Conservation (phyloP, 2,113 vertebrate genomes). For the Chroicocephalus ridibundus region DNA sequence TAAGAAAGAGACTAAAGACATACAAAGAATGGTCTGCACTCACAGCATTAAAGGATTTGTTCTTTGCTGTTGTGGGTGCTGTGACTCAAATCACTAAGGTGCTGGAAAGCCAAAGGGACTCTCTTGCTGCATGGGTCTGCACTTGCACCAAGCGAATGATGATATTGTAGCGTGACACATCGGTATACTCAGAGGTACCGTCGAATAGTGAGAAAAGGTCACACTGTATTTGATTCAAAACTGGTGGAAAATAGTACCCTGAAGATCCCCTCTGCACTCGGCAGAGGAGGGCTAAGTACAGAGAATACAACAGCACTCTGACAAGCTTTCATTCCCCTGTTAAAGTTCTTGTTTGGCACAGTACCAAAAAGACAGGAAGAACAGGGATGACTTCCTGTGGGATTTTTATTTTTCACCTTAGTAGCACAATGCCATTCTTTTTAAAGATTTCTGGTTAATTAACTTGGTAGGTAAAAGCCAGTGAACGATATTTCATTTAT, state of each 20-base stretch:
- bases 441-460: not conserved
- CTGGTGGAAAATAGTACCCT: not conserved
- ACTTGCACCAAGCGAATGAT: not conserved
- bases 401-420: not conserved
- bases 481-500: not conserved
- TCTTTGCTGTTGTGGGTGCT: not conserved
- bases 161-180: not conserved
- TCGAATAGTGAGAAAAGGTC: not conserved
- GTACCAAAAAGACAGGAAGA: not conserved
- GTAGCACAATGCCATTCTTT: not conserved
- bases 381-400: not conserved
- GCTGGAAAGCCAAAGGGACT: not conserved
- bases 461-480: not conserved
- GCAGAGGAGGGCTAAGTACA: not conserved
- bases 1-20: not conserved
- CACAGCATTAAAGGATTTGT: not conserved
- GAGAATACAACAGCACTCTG: not conserved
- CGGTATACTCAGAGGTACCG: not conserved
- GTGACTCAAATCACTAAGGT: not conserved
- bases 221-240: not conserved
- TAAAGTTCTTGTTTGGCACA: not conserved
- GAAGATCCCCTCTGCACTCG: accelerated
- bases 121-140: not conserved
- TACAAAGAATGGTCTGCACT: not conserved
- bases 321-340: not conserved